Evolutionary conservation across 37 sponge, comb jelly and placozoan species (phyloP).

Genomic region (Haliclona indistincta): DNA sequence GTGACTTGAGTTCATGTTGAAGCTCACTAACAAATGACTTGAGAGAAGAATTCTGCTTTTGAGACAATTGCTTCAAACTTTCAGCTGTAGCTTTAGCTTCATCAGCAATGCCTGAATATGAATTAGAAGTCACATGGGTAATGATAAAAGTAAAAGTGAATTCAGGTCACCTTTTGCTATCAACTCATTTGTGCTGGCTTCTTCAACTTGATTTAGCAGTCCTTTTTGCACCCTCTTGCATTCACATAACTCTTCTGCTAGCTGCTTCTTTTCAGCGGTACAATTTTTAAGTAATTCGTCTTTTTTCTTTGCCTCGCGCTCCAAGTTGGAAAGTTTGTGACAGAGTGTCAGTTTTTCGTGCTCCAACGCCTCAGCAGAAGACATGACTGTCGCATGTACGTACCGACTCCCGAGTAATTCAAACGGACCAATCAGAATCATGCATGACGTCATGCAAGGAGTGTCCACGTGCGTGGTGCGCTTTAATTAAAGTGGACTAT

Average conservation of each 20-base stretch:
- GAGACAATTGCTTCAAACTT: too few species aligned
- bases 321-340: constrained; percentile 29
- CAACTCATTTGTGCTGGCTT: background rate
- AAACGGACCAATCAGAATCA: background rate
- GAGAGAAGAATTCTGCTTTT: too few species aligned
- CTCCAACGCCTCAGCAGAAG: constrained; percentile 37
- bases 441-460: background rate
- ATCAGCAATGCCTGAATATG: too few species aligned
- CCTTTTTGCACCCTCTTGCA: background rate
- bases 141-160: too few species aligned
- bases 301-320: constrained; percentile 34
- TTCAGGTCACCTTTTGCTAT: background rate
- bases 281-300: constrained; percentile 32
- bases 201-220: background rate
- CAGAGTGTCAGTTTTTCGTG: constrained; percentile 46
- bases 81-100: too few species aligned
- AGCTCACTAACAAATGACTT: too few species aligned
- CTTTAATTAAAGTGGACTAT: background rate
- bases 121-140: too few species aligned
- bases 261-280: background rate
- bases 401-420: too few species aligned
- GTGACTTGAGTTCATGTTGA: too few species aligned
- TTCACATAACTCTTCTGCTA: background rate
- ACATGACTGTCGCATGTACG: too few species aligned
- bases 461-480: background rate